Base-by-base conservation (phyloP, 2,888 invertebrate genomes). In the Amphimallon solstitiale region DNA sequence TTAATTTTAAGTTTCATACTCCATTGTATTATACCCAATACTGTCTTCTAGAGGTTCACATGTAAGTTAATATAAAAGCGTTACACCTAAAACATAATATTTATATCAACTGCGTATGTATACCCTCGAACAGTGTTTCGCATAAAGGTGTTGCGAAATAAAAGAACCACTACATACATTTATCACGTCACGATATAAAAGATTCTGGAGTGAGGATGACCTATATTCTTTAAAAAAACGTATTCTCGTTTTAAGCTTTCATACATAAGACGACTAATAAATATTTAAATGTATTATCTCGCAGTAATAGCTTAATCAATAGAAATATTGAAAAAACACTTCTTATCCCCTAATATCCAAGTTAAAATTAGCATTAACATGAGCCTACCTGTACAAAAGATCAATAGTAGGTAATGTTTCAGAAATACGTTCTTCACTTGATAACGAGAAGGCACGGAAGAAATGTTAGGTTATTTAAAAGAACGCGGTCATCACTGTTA, bases 391-490 rank as follows among this genome's bases (percentile, higher is more conserved):
- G 54, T n/a, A 29, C 21, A 17, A 54, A 34, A 52, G 51, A 34
- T n/a, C 10, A 21, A 21, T 40, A 40, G 12, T 9, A 1, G 2
- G 12, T 14, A 38, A 40, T 38, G 54, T 40, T 54, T 54, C 54
- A 19, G 54, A 29, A 29, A 1, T 29, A 7, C 9, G 5, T 29
- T 29, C 29, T 29, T 9, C 29, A 29, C 29, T 29, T 5, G 9
- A 29, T 29, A 29, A 5, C 29, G 29, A 29, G 54, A 54, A 40
- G 54, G 38, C 54, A 54, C 54, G 54, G 21, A 54, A 38, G 38
- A 54, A n/a, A 19, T 54, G 38, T 54, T 54, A 21, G 54, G 37
- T 54, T 54, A 54, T 54, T 54, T 23, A 40, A 19, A 54, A 38
- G 14, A 54, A 19, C 54, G 54, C 38, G 54, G 54, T 54, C 54